phyloP scores from a whole-genome alignment of 2,888 invertebrate genomes.

The Agrochola macilenta region DNA sequence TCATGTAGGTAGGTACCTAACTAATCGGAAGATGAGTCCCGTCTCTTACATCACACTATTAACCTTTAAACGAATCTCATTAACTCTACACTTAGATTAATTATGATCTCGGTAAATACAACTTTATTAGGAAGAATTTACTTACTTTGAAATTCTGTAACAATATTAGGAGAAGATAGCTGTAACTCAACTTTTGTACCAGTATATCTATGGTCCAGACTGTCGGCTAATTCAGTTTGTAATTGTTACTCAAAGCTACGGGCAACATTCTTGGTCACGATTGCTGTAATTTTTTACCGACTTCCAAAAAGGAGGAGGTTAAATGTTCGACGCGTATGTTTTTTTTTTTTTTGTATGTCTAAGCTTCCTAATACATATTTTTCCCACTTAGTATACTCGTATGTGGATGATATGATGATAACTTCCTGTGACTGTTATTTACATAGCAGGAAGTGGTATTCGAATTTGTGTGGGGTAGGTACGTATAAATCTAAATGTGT shows the following conservation, averaged over 20 bases:
- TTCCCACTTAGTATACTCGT: no score
- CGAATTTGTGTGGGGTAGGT: no score
- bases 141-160: constrained; percentile 16
- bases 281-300: no score
- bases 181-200: constrained; percentile 2
- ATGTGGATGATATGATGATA: no score
- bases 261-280: neutral
- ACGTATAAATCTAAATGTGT: no score
- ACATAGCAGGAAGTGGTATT: no score
- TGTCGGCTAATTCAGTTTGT: constrained; percentile 24
- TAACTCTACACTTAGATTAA: constrained; percentile 21
- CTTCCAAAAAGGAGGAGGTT: no score
- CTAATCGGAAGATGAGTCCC: constrained; percentile 4
- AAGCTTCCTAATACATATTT: no score
- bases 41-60: neutral
- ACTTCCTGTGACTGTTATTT: no score
- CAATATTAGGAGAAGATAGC: neutral
- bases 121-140: constrained; percentile 16
- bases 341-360: no score
- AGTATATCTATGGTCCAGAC: neutral
- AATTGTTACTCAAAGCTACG: neutral
- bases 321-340: no score
- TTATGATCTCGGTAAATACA: constrained; percentile 18
- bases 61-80: constrained; percentile 22
- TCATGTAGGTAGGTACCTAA: neutral